Conservation (phyloP, 2,113 vertebrate genomes). For the Ptyas mucosa region DNA sequence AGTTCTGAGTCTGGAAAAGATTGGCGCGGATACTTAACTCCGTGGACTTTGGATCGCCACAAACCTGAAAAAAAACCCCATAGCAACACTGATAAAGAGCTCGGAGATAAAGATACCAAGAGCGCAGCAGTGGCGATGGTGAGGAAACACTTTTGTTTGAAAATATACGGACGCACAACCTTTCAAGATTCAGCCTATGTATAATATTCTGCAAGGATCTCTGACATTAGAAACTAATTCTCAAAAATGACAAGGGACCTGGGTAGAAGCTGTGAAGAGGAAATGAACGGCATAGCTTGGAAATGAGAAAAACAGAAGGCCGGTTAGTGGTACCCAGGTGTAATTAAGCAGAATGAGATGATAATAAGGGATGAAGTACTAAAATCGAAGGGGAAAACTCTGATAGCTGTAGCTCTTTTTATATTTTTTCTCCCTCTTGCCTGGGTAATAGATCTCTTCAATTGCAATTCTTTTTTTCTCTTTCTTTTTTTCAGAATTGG, state of each 20-base stretch:
- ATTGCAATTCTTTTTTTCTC: not conserved
- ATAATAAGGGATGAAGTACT: not conserved
- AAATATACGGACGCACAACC: constrained; percentile 38
- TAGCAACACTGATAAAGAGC: constrained; percentile 45
- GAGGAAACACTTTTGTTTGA: not conserved
- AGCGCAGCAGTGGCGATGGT: not conserved
- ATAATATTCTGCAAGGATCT: constrained; percentile 14
- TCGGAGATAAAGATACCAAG: not conserved
- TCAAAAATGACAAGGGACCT: not conserved
- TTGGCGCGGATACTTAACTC: not conserved
- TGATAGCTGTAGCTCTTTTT: not conserved
- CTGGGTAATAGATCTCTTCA: not conserved
- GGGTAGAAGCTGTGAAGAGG: not conserved
- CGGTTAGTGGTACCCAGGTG: too few relatives aligned
- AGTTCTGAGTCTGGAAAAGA: not conserved
- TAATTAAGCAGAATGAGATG: not conserved
- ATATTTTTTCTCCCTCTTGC: not conserved
- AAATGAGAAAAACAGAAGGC: not conserved
- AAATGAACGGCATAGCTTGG: not conserved
- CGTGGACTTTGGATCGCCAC: not conserved
- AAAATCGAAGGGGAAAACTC: not conserved
- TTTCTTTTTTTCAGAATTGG: not conserved
- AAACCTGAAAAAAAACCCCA: constrained; percentile 28
- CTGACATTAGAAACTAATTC: not conserved
- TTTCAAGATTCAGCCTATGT: not conserved